A percentile compares a stretch with the other conserved stretches of the same genome.
Evolutionary conservation across 2,797 vertebrate species (phyloP).

Genomic region (Typhlichthys subterraneus): DNA sequence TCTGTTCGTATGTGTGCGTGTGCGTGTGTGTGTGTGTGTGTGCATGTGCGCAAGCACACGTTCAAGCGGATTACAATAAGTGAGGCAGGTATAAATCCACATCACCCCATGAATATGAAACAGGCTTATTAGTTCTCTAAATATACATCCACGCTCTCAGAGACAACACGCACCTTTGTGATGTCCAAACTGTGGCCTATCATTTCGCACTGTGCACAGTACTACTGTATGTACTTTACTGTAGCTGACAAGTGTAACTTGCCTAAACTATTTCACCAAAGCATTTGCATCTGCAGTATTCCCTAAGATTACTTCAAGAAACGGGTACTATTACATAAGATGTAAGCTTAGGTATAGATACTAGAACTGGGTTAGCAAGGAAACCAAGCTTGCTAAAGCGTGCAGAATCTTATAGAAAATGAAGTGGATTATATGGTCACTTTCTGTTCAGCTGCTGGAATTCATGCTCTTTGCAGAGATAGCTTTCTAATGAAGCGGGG

Average conservation of each 20-base stretch:
- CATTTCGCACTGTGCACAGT: conserved; percentile 9
- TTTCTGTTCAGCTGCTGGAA: conserved; percentile 57
- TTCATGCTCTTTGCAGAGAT: conserved; percentile 40
- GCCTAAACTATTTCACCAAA: conserved; percentile 35
- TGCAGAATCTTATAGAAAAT: conserved; percentile 58
- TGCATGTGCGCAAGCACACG: conserved; percentile 11
- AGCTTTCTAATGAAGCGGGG: conserved; percentile 45
- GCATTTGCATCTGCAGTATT: conserved; percentile 29
- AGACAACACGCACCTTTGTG: conserved; percentile 34
- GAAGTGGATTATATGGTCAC: conserved; percentile 53
- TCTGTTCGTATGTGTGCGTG: conserved; percentile 9
- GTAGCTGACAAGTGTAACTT: conserved; percentile 57
- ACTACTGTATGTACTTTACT: not conserved
- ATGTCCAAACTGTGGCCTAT: conserved; percentile 4
- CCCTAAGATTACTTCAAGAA: conserved; percentile 49
- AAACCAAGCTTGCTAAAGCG: conserved; percentile 57
- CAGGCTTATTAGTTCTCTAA: conserved; percentile 50
- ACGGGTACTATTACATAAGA: conserved; percentile 43
- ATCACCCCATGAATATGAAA: conserved; percentile 58
- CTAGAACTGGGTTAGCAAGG: conserved; percentile 60
- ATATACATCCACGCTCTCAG: conserved; percentile 38
- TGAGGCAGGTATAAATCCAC: conserved; percentile 39
- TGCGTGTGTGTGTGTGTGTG: conserved; percentile 2
- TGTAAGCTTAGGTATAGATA: conserved; percentile 50
- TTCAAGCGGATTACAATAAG: conserved; percentile 44